A percentile compares a stretch with the other conserved stretches of the same genome.
Evolutionary conservation across 2,888 invertebrate species (phyloP).

Genomic region (Dryocosmus kuriphilus): DNA sequence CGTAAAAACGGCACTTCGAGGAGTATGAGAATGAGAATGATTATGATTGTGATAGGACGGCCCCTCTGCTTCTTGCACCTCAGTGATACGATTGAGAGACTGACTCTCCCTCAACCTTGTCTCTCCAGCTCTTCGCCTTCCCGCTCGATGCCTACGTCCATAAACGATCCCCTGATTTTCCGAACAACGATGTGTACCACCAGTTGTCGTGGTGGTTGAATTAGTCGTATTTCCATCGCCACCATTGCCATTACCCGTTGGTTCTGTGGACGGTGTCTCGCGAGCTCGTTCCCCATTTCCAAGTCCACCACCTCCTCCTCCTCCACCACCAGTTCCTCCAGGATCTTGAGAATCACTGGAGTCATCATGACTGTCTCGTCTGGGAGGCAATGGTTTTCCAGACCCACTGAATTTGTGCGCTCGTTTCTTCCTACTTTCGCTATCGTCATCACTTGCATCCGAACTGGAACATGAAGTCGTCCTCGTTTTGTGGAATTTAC

Average conservation of each 20-base stretch:
- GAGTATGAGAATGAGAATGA: conserved; percentile 59
- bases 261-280: conserved; percentile 59
- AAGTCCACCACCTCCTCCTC: conserved; percentile 61
- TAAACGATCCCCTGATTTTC: conserved; percentile 75
- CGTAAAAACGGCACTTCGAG: conserved; percentile 47
- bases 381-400: conserved; percentile 81
- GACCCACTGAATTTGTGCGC: conserved; percentile 84
- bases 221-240: conserved; percentile 64
- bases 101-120: conserved; percentile 88
- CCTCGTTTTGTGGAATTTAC: conserved; percentile 85
- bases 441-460: conserved; percentile 94
- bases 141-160: conserved; percentile 79
- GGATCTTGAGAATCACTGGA: conserved; percentile 90
- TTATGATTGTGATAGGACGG: conserved; percentile 60
- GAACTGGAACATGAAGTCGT: conserved; percentile 96
- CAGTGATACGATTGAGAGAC: conserved; percentile 90
- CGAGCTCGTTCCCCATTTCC: conserved; percentile 50
- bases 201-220: conserved; percentile 64
- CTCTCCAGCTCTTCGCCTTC: conserved; percentile 81
- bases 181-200: conserved; percentile 68
- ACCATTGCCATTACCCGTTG: conserved; percentile 56
- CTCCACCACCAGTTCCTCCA: conserved; percentile 78
- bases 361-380: conserved; percentile 91
- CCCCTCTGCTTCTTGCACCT: conserved; percentile 87
- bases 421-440: conserved; percentile 89